These are phyloP conservation scores for Lagocephalus sceleratus DNA, from an alignment of 2,797 vertebrate species.

Conservation along the genomic window DNA sequence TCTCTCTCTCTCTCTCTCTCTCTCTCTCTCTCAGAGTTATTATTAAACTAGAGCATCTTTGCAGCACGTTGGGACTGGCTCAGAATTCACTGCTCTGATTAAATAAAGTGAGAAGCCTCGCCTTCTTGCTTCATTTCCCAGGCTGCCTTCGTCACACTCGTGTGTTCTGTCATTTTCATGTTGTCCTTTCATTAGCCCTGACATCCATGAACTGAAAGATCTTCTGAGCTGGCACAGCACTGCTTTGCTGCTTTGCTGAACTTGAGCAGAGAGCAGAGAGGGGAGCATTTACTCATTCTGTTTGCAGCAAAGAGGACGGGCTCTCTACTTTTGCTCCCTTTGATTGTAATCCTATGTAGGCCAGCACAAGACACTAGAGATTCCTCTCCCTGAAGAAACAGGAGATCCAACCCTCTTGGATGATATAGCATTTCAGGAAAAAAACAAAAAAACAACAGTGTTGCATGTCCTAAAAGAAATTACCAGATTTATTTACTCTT, in stretches of 20 bases:
- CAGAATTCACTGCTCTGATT: slow-evolving; percentile 49
- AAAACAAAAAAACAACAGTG: too few relatives aligned
- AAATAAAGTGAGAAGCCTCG: slow-evolving; percentile 33
- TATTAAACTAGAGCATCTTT: slow-evolving; percentile 40
- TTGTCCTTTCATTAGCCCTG: slow-evolving; percentile 50
- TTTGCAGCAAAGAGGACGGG: slow-evolving; percentile 65
- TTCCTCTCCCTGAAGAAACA: slow-evolving; percentile 50
- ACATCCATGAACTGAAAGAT: slow-evolving; percentile 40
- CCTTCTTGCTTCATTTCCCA: slow-evolving; percentile 37
- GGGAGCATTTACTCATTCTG: slow-evolving; percentile 67
- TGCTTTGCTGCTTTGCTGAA: slow-evolving; percentile 51
- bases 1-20: slow-evolving; percentile 8
- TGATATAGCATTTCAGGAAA: slow-evolving; percentile 35
- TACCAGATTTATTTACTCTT: neutral
- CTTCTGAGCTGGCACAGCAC: slow-evolving; percentile 39
- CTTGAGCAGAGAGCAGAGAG: slow-evolving; percentile 37
- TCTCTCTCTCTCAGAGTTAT: slow-evolving; percentile 40
- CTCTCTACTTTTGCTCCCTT: slow-evolving; percentile 58
- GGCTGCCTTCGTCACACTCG: slow-evolving; percentile 20
- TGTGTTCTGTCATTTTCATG: slow-evolving; percentile 44
- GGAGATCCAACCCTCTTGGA: slow-evolving; percentile 17
- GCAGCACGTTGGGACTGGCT: slow-evolving; percentile 22
- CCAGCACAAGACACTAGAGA: slow-evolving; percentile 66
- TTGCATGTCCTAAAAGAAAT: too few relatives aligned
- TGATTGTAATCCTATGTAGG: slow-evolving; percentile 75